phyloP scores from a whole-genome alignment of 2,113 vertebrate genomes.

The Leucoraja erinaceus region DNA sequence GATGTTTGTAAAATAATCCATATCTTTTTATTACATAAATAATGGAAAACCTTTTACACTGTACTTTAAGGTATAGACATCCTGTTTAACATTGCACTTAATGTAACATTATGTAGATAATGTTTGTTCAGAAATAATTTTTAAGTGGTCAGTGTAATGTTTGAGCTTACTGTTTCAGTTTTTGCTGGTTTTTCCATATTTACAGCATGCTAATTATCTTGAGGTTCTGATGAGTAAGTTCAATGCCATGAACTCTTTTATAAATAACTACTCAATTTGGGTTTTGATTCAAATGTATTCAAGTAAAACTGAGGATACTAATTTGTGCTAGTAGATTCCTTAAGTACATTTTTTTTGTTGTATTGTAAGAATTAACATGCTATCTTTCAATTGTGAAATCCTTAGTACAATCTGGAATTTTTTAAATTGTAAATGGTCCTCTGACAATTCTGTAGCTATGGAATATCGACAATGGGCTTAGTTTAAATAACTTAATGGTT shows the following conservation, averaged over 20 bases:
- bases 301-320: neutral
- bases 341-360: neutral
- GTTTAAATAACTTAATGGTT: conserved; percentile 7
- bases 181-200: neutral
- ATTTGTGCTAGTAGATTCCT: neutral
- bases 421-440: neutral
- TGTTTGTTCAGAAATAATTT: neutral
- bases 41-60: neutral
- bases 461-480: neutral
- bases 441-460: neutral
- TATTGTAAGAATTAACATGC: neutral
- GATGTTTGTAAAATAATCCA: neutral
- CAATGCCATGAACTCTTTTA: neutral
- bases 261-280: neutral
- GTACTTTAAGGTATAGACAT: neutral
- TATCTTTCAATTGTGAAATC: neutral
- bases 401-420: neutral
- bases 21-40: neutral
- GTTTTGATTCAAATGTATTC: neutral
- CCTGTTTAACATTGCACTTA: neutral
- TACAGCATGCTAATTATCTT: neutral
- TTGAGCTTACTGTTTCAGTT: neutral
- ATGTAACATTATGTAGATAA: neutral
- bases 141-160: neutral
- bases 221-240: neutral